Evolutionary conservation across 2,113 vertebrate genomes (phyloP), one percentile per base, ranked within the genome.

Genomic region (Picathartes gymnocephalus): DNA sequence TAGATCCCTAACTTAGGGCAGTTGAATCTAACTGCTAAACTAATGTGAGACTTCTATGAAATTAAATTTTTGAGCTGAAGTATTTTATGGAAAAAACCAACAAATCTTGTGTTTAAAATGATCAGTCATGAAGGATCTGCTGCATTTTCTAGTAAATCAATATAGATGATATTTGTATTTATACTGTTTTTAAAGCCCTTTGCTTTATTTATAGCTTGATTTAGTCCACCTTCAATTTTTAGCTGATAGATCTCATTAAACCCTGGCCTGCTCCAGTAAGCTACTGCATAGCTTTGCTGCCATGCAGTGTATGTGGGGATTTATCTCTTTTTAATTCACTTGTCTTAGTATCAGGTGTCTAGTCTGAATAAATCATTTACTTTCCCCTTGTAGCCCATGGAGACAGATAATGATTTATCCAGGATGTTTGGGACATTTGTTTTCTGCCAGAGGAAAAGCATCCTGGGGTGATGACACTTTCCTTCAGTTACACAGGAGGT

Each of bases 301-400:
- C 10, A 70, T 48, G 72, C 19, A 61, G 44, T 39, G 45, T n/a
- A 61, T 65, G 35, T 40, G 25, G 44, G 42, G 40, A 95, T 88
- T 90, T 80, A 61, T 88, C 58, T 90, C 58, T 82, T 81, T 76
- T 87, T 87, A 82, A 95, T 88, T 90, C n/a, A 64, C 70, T 88
- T 90, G 71, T 73, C 80, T 92, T 76, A 65, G 80, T 88, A 93
- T 77, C 79, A 93, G 83, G n/a, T 93, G 50, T 45, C 76, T 69
- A 64, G 66, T 65, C 88, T 80, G 62, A 92, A 83, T 7, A 13
- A 92, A 92, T 90, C 30, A 86, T 86, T 73, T 66, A 40, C 47
- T 90, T 80, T 92, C 28, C 37, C 13, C 37, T 50, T 2, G 3
- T n/a, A 80, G 54, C 9, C 25, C 25, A 53, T 25, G 45, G 54